Percentiles rank a stretch among this genome's conserved stretches.
Evolutionary conservation across 2,888 invertebrate genomes (phyloP).

Genomic region (Camponotus fellah): DNA sequence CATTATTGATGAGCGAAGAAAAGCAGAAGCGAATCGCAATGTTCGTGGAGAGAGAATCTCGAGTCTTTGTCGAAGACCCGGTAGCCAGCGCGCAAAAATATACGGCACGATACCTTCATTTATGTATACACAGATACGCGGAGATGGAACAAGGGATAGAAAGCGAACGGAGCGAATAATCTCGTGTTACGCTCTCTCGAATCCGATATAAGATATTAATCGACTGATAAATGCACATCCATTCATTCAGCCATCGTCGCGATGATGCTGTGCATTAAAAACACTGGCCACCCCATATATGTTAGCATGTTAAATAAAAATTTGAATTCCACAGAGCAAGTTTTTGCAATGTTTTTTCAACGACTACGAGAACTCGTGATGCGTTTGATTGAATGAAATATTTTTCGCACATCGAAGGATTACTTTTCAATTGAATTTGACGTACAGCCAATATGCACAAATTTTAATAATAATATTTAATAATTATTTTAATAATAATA

Average conservation of each 20-base stretch:
- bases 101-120: slow-evolving; percentile 9
- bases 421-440: too few species aligned
- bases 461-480: too few species aligned
- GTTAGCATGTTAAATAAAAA: too few species aligned
- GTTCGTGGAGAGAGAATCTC: not conserved
- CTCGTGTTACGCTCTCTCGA: not conserved
- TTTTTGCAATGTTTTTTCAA: too few species aligned
- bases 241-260: not conserved
- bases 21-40: not conserved
- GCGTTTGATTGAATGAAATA: too few species aligned
- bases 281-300: too few species aligned
- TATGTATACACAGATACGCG: not conserved
- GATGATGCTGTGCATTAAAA: not conserved
- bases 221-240: slow-evolving; percentile 18
- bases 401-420: too few species aligned
- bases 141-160: not conserved
- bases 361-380: too few species aligned
- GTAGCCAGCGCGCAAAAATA: slow-evolving; percentile 20
- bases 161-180: not conserved
- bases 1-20: not conserved
- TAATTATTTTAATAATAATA: too few species aligned
- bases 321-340: too few species aligned
- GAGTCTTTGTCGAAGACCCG: slow-evolving; percentile 15
- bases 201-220: slow-evolving; percentile 1
- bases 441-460: too few species aligned